Percentiles rank a stretch among this genome's conserved stretches.
Evolutionary conservation across 2,797 vertebrate genomes (phyloP).

Genomic region (Myotis vivesi): DNA sequence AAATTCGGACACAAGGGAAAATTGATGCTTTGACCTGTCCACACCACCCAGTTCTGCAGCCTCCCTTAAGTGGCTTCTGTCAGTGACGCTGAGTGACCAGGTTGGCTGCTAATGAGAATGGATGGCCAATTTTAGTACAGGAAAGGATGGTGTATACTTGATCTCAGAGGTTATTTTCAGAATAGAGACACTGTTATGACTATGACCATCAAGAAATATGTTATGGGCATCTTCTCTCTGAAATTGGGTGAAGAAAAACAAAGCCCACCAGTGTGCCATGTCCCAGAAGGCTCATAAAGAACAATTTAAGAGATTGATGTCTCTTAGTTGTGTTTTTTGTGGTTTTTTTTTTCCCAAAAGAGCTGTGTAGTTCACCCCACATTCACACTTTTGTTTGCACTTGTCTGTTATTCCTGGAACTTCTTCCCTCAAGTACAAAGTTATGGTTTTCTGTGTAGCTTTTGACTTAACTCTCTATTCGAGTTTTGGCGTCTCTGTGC

Average conservation of each 20-base stretch:
- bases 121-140: slow-evolving; percentile 25
- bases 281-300: not conserved
- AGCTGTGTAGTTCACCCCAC: not conserved
- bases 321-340: too few species aligned
- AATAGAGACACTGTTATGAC: not conserved
- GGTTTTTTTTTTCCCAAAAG: not conserved
- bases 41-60: slow-evolving; percentile 47
- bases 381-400: not conserved
- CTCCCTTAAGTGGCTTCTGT: slow-evolving; percentile 54
- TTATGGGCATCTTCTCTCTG: not conserved
- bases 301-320: not conserved
- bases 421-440: not conserved
- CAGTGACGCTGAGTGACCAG: slow-evolving; percentile 28
- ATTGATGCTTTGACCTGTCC: slow-evolving; percentile 52
- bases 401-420: not conserved
- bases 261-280: not conserved
- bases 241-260: not conserved
- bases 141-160: slow-evolving; percentile 45
- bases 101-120: slow-evolving; percentile 31
- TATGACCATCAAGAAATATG: not conserved
- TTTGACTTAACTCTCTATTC: not conserved
- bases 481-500: not conserved
- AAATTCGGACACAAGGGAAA: slow-evolving; percentile 71
- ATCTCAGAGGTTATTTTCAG: slow-evolving; percentile 5
- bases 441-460: not conserved